Percentiles rank a stretch among this genome's conserved stretches.
phyloP scores from a whole-genome alignment of 23 tunicate genomes.

The Clavelina lepadiformis region DNA sequence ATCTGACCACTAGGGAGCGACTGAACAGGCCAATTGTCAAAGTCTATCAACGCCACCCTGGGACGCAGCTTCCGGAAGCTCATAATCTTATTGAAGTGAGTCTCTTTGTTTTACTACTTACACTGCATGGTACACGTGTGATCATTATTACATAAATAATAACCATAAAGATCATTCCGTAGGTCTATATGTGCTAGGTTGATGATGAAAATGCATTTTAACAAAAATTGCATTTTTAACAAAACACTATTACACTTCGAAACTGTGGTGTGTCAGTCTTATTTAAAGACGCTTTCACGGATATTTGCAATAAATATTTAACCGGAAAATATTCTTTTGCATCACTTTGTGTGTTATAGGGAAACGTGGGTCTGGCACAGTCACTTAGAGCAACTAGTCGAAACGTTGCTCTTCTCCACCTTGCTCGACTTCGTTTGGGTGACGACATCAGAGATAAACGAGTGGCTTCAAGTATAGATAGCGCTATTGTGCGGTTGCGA shows the following conservation, averaged over 20 bases:
- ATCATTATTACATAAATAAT: no score
- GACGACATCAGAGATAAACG: slow-evolving; percentile 77
- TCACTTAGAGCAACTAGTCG: slow-evolving; percentile 48
- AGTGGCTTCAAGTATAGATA: slow-evolving; percentile 71
- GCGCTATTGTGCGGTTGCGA: slow-evolving; percentile 78
- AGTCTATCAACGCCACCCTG: slow-evolving; percentile 90
- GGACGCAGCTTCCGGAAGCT: slow-evolving; percentile 89
- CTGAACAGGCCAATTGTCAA: slow-evolving; percentile 77
- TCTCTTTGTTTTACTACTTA: no score
- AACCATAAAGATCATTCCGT: no score
- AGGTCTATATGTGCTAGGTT: no score
- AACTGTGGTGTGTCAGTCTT: not conserved
- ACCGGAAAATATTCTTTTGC: no score
- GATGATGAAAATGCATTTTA: no score
- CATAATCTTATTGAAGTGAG: slow-evolving; percentile 74
- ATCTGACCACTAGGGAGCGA: slow-evolving; percentile 65
- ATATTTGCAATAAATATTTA: no score
- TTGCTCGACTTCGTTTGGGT: slow-evolving; percentile 45
- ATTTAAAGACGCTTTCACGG: no score
- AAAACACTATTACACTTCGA: no score
- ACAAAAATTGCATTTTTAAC: no score
- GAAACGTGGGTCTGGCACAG: slow-evolving; percentile 42
- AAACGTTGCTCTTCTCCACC: slow-evolving; percentile 51
- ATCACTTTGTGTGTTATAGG: no score
- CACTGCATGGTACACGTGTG: no score